Evolutionary conservation across 2,797 vertebrate genomes (phyloP), one percentile per base, ranked within the genome.

Genomic region (Morelia viridis): DNA sequence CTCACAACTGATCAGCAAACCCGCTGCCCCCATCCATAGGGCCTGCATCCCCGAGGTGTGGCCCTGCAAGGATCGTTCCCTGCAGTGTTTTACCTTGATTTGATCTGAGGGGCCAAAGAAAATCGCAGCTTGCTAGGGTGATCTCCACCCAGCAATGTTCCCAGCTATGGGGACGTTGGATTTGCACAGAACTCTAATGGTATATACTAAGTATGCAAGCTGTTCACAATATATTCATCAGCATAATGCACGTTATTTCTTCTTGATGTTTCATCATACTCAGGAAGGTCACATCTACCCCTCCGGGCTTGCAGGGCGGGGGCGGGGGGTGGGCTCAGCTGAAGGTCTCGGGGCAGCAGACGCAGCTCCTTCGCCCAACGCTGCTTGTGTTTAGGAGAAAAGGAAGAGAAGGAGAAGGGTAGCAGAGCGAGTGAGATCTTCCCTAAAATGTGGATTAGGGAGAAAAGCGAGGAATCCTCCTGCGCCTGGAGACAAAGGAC

Each of bases 131-230:
- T 35, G 31, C 68, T 71, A 35, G 31, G 35, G 35, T 5, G 13
- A 8, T n/a, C 15, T 61, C 41, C 15, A 19, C 60, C 26, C 89
- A 53, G 19, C 26, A 41, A 56, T 35, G 0, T 88, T 19, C 65
- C 85, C 57, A 60, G 65, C 65, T 46, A n/a, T 5, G 15, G 61
- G 56, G 28, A 50, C 17, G 17, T 26, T 86, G 56, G 61, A 68
- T 91, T 56, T 86, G n/a, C 83, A 68, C 22, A 35, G 60, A n/a
- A 24, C 56, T 9, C 85, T 87, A 87, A 87, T 53, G 46, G 80
- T 57, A 87, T 35, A 11, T 68, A 91, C 85, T 87, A 87, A 91
- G 87, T 91, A 88, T 80, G 85, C 35, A 13, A 80, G 57, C 56
- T 68, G 60, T 41, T 85, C 56, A 50, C 19, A 87, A 61, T 91